Base-by-base conservation (phyloP, 2,113 vertebrate genomes). In the Onychorhynchus coronatus region DNA sequence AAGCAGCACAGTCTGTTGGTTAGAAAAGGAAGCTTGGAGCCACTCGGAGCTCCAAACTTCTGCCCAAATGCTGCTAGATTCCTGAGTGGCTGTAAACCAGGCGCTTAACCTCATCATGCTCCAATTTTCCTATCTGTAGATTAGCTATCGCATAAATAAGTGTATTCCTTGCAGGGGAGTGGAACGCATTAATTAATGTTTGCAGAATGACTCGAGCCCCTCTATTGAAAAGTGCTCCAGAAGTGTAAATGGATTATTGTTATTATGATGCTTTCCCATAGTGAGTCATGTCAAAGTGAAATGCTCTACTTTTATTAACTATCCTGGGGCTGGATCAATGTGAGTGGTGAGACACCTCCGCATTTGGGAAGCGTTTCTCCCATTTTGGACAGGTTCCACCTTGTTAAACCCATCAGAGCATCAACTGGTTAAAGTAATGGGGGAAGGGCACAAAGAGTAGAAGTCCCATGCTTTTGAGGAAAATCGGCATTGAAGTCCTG, bases 401-500 rank as follows among this genome's bases (percentile, higher is more conserved):
- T 67, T 27, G 41, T 59, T 55, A 44, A 75, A 88, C 30, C 19
- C 35, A 35, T 30, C 77, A 89, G 84, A 91, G 49, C 82, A 79
- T 44, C 72, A 89, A 31, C 46, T 78, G 50, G 91, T 95, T 96
- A 91, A 93, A 96, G 76, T 22, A 72, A 70, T 30, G 53, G 50
- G 75, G 90, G 93, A 85, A 97, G 95, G 95, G 97, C 55, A 90
- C 84, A 59, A 85, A 77, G 74, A 87, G 89, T 95, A 68, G 75
- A 95, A 98, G 97, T 97, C 97, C 97, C 88, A 73, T 86, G 93
- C 95, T 94, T 98, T 98, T 97, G 97, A 98, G 97, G 97, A 97
- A 98, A 98, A 98, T 97, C 94, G 58, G 97, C 97, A 95, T 79
- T 97, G 97, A 98, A 98, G 97, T 98, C 97, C 98, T 96, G 97